These are phyloP conservation scores for Drosophila pseudoobscura DNA, from an alignment of 1,140 invertebrate species.

Conservation along the genomic window DNA sequence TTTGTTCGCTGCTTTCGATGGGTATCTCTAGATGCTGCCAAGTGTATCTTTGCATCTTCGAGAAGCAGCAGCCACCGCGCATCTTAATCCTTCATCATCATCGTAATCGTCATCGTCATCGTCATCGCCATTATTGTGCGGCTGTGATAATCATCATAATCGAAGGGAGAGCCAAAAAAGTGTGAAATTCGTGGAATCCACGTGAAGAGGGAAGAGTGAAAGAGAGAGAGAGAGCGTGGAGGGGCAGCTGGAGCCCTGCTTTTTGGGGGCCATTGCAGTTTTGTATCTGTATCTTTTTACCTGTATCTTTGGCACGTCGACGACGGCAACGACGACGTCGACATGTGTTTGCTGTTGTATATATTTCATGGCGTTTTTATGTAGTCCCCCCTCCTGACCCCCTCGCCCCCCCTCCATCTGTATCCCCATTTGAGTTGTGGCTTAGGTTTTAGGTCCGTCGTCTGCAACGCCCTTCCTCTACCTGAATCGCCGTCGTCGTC, in stretches of 20 bases:
- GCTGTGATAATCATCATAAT: slow-evolving; percentile 42
- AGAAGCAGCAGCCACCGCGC: slow-evolving; percentile 21
- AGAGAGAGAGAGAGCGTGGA: slow-evolving; percentile 4
- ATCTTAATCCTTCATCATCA: slow-evolving; percentile 76
- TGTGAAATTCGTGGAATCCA: slow-evolving; percentile 74
- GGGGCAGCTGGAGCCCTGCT: not conserved
- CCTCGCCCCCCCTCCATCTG: no score
- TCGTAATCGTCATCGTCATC: slow-evolving; percentile 49
- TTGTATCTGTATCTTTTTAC: slow-evolving; percentile 72
- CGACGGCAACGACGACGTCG: slow-evolving; percentile 37
- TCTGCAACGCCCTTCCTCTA: slow-evolving; percentile 70
- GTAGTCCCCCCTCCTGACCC: slow-evolving; percentile 47
- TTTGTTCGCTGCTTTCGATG: slow-evolving; percentile 49
- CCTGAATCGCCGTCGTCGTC: slow-evolving; percentile 30
- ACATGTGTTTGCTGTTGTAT: slow-evolving; percentile 73
- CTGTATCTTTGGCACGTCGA: slow-evolving; percentile 77
- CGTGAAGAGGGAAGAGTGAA: slow-evolving; percentile 37
- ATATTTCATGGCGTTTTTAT: slow-evolving; percentile 68
- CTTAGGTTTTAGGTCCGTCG: slow-evolving; percentile 61
- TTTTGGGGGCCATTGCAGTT: slow-evolving; percentile 67
- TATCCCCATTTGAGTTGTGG: slow-evolving; percentile 36
- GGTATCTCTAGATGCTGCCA: slow-evolving; percentile 3
- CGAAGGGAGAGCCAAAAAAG: slow-evolving; percentile 50
- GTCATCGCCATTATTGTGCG: slow-evolving; percentile 41
- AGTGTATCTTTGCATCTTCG: slow-evolving; percentile 30